Evolutionary conservation across 64 coral and sea anemone genomes (phyloP).

Genomic region (Actinia tenebrosa): DNA sequence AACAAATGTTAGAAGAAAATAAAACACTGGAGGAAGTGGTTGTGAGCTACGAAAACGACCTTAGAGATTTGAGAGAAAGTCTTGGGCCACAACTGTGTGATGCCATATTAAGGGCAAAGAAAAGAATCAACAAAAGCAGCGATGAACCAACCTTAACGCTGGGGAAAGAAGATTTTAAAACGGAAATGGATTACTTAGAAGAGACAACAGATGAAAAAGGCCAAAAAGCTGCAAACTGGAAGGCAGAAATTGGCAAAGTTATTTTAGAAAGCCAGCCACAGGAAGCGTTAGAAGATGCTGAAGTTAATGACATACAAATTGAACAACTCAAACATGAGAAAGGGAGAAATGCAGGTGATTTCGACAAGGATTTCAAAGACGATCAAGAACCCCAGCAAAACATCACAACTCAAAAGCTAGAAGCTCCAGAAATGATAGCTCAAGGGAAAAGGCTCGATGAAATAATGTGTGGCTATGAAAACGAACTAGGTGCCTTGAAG

Average conservation of each 20-base stretch:
- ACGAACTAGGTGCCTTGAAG: neutral
- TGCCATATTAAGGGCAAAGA: neutral
- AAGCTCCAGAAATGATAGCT: constrained; percentile 10
- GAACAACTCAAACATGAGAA: neutral
- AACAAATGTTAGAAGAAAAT: constrained; percentile 31
- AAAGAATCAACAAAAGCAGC: neutral
- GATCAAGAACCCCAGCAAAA: neutral
- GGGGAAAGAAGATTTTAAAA: neutral
- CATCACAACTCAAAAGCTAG: neutral
- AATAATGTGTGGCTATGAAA: constrained; percentile 40
- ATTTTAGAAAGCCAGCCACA: neutral
- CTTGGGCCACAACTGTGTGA: neutral
- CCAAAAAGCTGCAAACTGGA: neutral
- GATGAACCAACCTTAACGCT: neutral
- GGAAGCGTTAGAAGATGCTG: neutral
- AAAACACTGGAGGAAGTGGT: constrained; percentile 41
- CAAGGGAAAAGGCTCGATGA: constrained; percentile 35
- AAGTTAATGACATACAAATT: neutral
- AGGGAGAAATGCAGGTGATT: neutral
- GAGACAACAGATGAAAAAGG: neutral
- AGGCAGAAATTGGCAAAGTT: neutral
- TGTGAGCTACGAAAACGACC: neutral
- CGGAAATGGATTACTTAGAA: neutral
- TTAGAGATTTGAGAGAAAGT: neutral
- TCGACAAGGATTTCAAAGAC: neutral